Conservation (phyloP, 92 coral and sea anemone genomes). For the Diadumene lineata region DNA sequence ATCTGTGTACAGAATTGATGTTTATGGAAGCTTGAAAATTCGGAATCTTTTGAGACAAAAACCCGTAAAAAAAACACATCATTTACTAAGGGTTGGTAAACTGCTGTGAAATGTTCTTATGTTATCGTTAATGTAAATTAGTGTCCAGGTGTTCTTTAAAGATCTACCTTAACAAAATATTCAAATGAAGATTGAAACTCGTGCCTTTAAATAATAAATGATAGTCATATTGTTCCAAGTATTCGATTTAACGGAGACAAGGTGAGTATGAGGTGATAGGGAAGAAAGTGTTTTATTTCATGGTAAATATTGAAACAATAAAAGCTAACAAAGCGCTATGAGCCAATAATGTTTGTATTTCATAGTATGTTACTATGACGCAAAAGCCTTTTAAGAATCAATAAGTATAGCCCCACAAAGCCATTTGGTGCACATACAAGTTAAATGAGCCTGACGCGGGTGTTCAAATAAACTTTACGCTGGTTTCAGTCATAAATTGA, state of each 20-base stretch:
- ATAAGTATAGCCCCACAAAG: not conserved
- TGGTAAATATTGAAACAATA: slow-evolving; percentile 39
- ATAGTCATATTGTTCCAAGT: not conserved
- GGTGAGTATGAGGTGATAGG: not conserved
- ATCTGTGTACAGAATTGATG: not conserved
- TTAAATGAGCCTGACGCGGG: no score
- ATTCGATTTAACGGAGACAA: not conserved
- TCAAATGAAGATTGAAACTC: not conserved
- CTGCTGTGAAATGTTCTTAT: not conserved
- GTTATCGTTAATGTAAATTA: not conserved
- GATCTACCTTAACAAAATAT: not conserved
- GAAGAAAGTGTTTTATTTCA: slow-evolving; percentile 18
- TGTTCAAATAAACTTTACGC: no score
- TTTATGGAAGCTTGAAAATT: not conserved
- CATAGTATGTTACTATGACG: slow-evolving; percentile 18
- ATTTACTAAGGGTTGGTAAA: not conserved
- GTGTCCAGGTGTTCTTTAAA: not conserved
- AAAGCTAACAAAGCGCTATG: slow-evolving; percentile 25
- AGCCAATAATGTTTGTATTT: slow-evolving; percentile 2
- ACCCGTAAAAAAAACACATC: not conserved
- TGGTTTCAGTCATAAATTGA: no score
- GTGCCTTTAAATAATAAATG: not conserved
- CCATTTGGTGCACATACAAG: no score
- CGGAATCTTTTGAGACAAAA: no score
- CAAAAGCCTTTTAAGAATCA: not conserved